Conservation (phyloP, 2,797 vertebrate genomes). For the Setipinna tenuifilis region DNA sequence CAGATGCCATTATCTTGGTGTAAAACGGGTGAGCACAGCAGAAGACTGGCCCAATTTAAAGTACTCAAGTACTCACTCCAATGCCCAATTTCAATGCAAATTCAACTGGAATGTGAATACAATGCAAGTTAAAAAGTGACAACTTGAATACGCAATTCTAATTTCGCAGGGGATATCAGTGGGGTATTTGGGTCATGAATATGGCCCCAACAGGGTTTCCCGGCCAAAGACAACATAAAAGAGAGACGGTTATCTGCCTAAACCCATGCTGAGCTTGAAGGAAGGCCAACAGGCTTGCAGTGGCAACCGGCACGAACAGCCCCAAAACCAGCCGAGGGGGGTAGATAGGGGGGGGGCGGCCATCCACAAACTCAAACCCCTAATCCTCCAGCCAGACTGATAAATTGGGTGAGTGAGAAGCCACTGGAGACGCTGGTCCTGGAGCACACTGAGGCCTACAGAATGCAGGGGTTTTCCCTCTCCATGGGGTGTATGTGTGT, state of each 20-base stretch:
- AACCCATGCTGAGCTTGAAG: neutral
- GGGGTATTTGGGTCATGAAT: constrained; percentile 8
- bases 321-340: neutral
- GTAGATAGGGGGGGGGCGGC: neutral
- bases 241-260: neutral
- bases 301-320: neutral
- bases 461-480: constrained; percentile 19
- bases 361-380: constrained; percentile 4
- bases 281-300: neutral
- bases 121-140: constrained; percentile 11
- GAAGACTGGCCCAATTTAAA: neutral
- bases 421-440: neutral
- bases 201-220: neutral
- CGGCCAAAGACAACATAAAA: neutral
- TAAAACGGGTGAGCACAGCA: neutral
- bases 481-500: neutral
- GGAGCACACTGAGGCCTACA: neutral
- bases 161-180: neutral
- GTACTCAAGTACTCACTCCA: neutral
- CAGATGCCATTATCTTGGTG: neutral
- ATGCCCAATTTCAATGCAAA: neutral
- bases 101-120: constrained; percentile 1
- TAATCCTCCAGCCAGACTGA: constrained; percentile 3
- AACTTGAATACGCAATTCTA: neutral
- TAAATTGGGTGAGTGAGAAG: neutral